Evolutionary conservation across 2,888 invertebrate species (phyloP).

Genomic region (Scaeva pyrastri): DNA sequence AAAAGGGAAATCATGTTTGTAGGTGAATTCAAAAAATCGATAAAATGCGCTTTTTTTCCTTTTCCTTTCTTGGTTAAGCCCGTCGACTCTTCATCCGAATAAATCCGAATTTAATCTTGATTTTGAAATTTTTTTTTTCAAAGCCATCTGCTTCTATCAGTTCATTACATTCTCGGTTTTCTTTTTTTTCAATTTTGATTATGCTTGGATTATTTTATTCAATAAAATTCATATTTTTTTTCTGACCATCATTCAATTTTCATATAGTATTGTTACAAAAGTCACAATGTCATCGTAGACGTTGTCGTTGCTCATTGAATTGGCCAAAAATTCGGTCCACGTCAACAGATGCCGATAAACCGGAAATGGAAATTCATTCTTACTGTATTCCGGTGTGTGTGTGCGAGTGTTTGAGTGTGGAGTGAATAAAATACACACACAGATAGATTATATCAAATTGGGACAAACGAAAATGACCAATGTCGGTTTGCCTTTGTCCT

Average conservation of each 20-base stretch:
- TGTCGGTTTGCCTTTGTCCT: neutral
- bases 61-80: neutral
- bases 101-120: neutral
- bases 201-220: neutral
- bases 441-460: neutral
- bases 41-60: neutral
- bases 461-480: neutral
- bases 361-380: constrained; percentile 29
- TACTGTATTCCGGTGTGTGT: neutral
- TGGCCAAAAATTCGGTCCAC: no score
- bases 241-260: neutral
- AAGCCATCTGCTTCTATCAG: constrained; percentile 4
- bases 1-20: neutral
- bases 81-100: neutral
- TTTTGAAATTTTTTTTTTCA: neutral
- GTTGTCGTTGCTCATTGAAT: no score
- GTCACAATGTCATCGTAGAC: neutral
- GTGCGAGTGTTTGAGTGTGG: neutral
- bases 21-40: neutral
- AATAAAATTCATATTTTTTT: constrained; percentile 1
- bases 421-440: constrained; percentile 8
- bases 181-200: neutral
- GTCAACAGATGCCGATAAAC: neutral
- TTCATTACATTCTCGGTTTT: constrained; percentile 1
- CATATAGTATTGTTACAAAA: neutral